phyloP scores from a whole-genome alignment of 2,113 vertebrate genomes.

The Bucco capensis region DNA sequence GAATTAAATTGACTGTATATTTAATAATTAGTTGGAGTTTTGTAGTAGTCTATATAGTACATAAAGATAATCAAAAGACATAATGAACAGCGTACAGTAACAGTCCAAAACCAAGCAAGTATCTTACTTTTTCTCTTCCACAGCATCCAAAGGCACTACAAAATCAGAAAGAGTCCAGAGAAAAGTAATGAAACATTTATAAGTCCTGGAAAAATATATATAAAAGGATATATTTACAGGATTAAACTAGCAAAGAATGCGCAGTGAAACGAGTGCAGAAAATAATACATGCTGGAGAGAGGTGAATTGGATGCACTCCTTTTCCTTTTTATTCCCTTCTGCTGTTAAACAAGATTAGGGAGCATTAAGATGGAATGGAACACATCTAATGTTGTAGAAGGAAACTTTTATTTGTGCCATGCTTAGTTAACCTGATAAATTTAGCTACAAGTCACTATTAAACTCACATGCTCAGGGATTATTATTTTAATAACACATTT shows the following conservation, averaged over 20 bases:
- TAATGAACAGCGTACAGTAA: neutral
- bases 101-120: neutral
- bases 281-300: neutral
- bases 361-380: neutral
- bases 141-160: neutral
- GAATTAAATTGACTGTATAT: neutral
- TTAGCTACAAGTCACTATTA: neutral
- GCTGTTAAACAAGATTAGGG: neutral
- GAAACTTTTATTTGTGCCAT: neutral
- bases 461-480: neutral
- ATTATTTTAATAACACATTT: neutral
- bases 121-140: neutral
- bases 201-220: neutral
- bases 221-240: neutral
- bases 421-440: neutral
- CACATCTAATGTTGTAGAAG: neutral
- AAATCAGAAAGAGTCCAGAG: neutral
- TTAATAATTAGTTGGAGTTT: neutral
- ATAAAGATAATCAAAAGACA: neutral
- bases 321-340: neutral
- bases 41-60: neutral
- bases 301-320: neutral
- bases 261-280: neutral
- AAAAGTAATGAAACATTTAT: neutral
- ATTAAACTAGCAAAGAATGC: neutral